Conservation (phyloP, 1,140 invertebrate species). For the Aphis craccivora region DNA sequence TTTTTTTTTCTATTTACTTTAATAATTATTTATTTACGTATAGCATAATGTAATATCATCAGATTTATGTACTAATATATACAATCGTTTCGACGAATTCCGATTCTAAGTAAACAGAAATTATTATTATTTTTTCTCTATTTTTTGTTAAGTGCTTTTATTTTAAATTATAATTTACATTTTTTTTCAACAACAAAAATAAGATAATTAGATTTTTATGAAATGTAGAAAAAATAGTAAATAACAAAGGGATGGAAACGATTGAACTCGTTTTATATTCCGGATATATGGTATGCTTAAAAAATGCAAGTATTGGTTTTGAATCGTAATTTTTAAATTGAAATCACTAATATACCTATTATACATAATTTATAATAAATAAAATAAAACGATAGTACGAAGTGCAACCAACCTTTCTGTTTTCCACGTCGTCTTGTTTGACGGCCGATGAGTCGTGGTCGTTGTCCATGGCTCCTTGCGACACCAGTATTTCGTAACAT, state of each 20-base stretch:
- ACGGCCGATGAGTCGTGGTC: constrained; percentile 60
- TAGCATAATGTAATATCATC: neutral
- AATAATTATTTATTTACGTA: neutral
- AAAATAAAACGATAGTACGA: neutral
- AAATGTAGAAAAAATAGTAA: neutral
- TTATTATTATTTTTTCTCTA: neutral
- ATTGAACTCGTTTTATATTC: neutral
- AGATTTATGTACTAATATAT: neutral
- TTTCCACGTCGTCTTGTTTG: constrained; percentile 63
- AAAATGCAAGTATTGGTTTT: neutral
- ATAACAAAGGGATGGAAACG: neutral
- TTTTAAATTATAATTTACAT: neutral
- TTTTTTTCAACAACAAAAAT: neutral
- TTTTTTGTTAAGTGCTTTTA: neutral
- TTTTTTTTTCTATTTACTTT: neutral
- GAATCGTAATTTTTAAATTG: too few relatives aligned
- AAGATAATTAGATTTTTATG: neutral
- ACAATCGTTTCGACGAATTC: neutral
- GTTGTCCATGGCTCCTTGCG: constrained; percentile 80
- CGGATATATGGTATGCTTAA: neutral
- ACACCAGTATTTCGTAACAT: constrained; percentile 78
- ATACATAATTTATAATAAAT: neutral
- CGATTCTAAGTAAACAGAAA: neutral
- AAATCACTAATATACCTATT: neutral
- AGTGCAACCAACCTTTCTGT: constrained; percentile 48